These are phyloP conservation scores for Papilio glaucus DNA, from an alignment of 1,140 invertebrate genomes.

Conservation along the genomic window DNA sequence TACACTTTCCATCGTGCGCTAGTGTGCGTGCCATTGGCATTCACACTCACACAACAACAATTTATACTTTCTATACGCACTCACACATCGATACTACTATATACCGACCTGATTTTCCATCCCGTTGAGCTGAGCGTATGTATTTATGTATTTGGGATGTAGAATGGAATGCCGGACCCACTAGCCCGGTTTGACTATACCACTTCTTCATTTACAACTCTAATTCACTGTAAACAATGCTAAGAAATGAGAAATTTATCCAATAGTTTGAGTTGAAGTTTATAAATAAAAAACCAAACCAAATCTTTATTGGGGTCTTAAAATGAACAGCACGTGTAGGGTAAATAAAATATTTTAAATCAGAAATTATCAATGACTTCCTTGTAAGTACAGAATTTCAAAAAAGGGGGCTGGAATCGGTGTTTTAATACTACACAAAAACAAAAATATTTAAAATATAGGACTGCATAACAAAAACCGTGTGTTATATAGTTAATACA, in stretches of 20 bases:
- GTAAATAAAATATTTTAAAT: no score
- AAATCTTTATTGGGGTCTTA: no score
- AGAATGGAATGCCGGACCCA: constrained; percentile 49
- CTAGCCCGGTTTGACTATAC: constrained; percentile 43
- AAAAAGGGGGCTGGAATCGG: no score
- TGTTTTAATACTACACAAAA: no score
- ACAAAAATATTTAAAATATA: no score
- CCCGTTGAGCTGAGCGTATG: constrained; percentile 39
- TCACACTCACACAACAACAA: constrained; percentile 32
- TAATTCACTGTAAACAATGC: constrained; percentile 15
- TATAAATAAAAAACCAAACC: no score
- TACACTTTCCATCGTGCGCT: constrained; percentile 49
- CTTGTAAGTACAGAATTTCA: no score
- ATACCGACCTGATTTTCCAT: constrained; percentile 42
- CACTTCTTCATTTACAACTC: neutral
- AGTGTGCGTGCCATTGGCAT: constrained; percentile 41
- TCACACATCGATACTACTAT: constrained; percentile 9
- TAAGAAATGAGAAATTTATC: neutral
- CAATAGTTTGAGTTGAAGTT: no score
- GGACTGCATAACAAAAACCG: no score
- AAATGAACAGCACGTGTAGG: no score
- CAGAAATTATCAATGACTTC: no score
- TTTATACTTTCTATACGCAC: constrained; percentile 13
- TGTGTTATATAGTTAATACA: no score
- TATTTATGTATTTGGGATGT: constrained; percentile 62